Conservation (phyloP, 1,140 invertebrate species). For the Cataglyphis hispanica region DNA sequence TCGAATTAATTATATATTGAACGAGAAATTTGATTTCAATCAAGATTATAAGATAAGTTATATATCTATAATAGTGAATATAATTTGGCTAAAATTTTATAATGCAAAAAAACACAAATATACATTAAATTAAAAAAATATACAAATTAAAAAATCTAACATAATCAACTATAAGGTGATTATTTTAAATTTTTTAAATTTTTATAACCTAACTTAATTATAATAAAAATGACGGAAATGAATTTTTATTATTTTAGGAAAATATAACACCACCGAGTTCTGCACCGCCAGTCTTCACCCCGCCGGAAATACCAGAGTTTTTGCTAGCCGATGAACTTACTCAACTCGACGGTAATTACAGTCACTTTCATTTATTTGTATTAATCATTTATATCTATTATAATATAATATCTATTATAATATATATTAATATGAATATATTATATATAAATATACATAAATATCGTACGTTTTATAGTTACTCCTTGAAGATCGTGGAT, state of each 20-base stretch:
- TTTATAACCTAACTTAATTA: too few relatives aligned
- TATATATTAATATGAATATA: not conserved
- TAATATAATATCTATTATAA: not conserved
- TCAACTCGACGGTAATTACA: conserved; percentile 73
- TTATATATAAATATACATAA: too few relatives aligned
- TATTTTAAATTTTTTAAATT: too few relatives aligned
- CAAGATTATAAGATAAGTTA: not conserved
- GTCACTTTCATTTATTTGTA: conserved; percentile 2
- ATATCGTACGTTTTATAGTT: too few relatives aligned
- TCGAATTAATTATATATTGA: not conserved
- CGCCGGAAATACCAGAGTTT: conserved; percentile 91
- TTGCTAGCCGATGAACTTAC: conserved; percentile 86
- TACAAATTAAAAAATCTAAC: not conserved
- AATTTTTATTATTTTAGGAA: conserved; percentile 84
- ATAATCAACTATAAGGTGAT: too few relatives aligned
- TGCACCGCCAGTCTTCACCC: conserved; percentile 93
- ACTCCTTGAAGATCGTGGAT: too few relatives aligned
- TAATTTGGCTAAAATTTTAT: not conserved
- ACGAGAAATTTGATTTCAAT: not conserved
- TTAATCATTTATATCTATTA: not conserved
- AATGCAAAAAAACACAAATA: not conserved
- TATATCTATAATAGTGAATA: not conserved
- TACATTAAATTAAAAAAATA: not conserved
- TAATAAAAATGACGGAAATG: not conserved
- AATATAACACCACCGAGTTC: conserved; percentile 91